Evolutionary conservation across 2,113 vertebrate species (phyloP).

Genomic region (Oncorhynchus masou): DNA sequence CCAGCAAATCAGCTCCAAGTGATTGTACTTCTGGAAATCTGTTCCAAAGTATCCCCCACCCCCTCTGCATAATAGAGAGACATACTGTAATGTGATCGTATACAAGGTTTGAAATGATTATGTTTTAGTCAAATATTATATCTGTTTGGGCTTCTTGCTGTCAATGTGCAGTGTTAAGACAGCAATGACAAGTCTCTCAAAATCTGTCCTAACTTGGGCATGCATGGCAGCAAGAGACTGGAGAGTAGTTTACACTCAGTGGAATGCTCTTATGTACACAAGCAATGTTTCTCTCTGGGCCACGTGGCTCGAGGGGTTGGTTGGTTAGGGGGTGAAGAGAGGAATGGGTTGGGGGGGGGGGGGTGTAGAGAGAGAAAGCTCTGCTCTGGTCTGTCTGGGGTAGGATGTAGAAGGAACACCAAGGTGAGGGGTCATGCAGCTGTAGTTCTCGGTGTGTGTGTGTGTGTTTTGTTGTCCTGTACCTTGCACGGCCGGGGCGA

Average conservation of each 20-base stretch:
- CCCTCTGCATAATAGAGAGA: too few species aligned
- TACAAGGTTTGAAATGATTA: too few species aligned
- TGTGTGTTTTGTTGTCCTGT: slow-evolving; percentile 37
- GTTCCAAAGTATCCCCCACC: too few species aligned
- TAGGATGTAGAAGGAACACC: too few species aligned
- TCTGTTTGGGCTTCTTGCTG: too few species aligned
- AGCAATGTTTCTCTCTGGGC: not conserved
- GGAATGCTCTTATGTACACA: slow-evolving; percentile 72
- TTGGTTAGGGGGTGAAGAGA: not conserved
- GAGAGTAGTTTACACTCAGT: slow-evolving; percentile 62
- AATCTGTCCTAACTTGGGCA: slow-evolving; percentile 87
- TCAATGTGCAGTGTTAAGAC: not conserved
- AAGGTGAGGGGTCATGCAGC: too few species aligned
- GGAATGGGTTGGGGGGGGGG: not conserved
- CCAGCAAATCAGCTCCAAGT: too few species aligned
- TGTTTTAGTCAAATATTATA: too few species aligned
- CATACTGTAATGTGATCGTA: too few species aligned
- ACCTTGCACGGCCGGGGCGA: slow-evolving; percentile 87
- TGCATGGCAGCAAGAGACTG: slow-evolving; percentile 53
- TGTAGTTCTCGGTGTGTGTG: not conserved
- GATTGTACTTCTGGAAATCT: too few species aligned
- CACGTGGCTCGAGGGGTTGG: not conserved
- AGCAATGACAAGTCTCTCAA: slow-evolving; percentile 56
- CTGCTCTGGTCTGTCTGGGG: not conserved
- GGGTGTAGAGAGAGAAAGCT: not conserved